Evolutionary conservation across 92 coral and sea anemone species (phyloP), one percentile per base, ranked within the genome.

Genomic region (Parazoanthus atlanticus): DNA sequence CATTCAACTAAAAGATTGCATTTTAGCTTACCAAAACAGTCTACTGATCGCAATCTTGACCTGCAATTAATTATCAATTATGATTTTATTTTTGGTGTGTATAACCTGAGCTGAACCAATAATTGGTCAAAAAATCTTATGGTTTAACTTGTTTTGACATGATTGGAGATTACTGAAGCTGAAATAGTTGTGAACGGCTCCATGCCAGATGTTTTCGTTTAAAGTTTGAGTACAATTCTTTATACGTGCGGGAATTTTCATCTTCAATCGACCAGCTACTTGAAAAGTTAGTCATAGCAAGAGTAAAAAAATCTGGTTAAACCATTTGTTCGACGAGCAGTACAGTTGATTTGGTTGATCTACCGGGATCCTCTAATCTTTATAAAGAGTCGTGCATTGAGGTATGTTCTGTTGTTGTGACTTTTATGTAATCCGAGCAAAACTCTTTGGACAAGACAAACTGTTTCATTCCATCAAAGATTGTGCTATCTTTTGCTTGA

Each of bases 121-220:
- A 77, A 46, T 6, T 52, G 83, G 17, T 56, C 47, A 46, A 56
- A 30, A 38, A 31, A 80, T 30, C 13, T 80, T 17, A 29, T 72
- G 29, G 65, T 54, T 54, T 16, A 34, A 54, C 84, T 56, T 80
- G 84, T 80, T 80, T 52, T 80, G 72, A 80, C 84, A 80, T 19
- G 43, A 80, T 61, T 80, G 29, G 13, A 6, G 38, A 30, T 34
- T 32, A 80, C 43, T 54, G 84, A 80, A 33, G 84, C 84, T 56
- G 72, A 80, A 56, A 56, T 6, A 12, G 33, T 5, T 30, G 49
- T 52, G 58, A 74, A 41, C n/a, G 28, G 80, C 80, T 46, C 16
- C 32, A 28, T 36, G 33, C 29, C 49, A 76, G 80, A 76, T 76
- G 80, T 76, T 76, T 76, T 38, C 29, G 80, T 23, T 41, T 76